A percentile compares a stretch with the other conserved stretches of the same genome.
These are phyloP conservation scores for Meta bourneti DNA, from an alignment of 2,888 invertebrate genomes.

Conservation along the genomic window DNA sequence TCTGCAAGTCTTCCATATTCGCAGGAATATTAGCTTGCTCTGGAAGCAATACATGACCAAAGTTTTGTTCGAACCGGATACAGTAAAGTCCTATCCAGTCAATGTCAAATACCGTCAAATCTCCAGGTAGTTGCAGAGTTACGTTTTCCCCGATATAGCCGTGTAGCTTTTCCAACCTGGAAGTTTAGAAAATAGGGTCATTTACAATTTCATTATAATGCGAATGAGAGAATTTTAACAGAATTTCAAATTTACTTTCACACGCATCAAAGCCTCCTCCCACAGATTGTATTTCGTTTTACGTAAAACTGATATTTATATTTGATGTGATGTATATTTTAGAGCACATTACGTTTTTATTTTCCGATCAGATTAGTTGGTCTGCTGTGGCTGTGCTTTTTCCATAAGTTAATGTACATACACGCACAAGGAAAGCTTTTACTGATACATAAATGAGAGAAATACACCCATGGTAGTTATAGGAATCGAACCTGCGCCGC, in stretches of 20 bases:
- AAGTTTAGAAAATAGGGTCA: neutral
- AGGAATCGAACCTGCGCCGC: no score
- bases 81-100: conserved; percentile 96
- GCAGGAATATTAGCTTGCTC: conserved; percentile 94
- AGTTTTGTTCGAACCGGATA: conserved; percentile 92
- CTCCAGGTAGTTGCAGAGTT: conserved; percentile 91
- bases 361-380: no score
- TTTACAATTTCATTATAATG: neutral
- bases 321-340: no score
- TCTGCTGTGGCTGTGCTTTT: no score
- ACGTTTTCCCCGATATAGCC: conserved; percentile 95
- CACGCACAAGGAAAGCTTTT: no score
- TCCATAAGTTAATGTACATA: no score
- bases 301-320: neutral
- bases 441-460: no score
- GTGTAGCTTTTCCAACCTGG: conserved; percentile 87
- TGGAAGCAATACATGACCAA: conserved; percentile 93
- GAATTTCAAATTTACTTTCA: neutral
- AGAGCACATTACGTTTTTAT: no score
- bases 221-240: neutral
- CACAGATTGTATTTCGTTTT: neutral
- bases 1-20: conserved; percentile 84
- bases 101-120: conserved; percentile 92
- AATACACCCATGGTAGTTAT: no score
- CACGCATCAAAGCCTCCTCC: no score